Conservation (phyloP, 2,113 vertebrate species). For the Cynoglossus semilaevis region DNA sequence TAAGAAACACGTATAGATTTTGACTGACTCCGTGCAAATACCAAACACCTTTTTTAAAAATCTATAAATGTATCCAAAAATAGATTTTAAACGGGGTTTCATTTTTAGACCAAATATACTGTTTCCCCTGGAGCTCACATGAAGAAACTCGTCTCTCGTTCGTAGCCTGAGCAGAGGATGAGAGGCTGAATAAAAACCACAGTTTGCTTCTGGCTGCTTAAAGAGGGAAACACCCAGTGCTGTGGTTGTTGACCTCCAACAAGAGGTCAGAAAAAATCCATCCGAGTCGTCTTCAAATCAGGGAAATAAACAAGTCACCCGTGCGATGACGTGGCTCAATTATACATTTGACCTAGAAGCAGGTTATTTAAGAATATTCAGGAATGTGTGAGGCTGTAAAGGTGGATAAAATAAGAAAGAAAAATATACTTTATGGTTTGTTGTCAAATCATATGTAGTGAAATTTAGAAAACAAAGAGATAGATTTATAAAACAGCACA, state of each 20-base stretch:
- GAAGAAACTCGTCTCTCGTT: conserved; percentile 50
- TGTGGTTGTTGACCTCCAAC: conserved; percentile 32
- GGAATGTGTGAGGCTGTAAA: too few species aligned
- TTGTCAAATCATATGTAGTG: too few species aligned
- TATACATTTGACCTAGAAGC: conserved; percentile 9
- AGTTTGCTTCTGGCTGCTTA: conserved; percentile 41
- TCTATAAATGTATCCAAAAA: conserved; percentile 50
- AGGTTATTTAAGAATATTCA: too few species aligned
- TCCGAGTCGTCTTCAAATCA: conserved; percentile 2
- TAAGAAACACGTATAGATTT: too few species aligned
- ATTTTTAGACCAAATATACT: conserved; percentile 51
- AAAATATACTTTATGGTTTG: background rate
- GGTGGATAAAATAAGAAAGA: too few species aligned
- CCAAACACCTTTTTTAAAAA: too few species aligned
- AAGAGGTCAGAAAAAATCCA: conserved; percentile 22
- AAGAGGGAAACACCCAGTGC: conserved; percentile 57
- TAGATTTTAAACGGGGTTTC: conserved; percentile 30
- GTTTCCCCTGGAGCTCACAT: conserved; percentile 34
- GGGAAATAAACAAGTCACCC: conserved; percentile 14
- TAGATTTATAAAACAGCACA: too few species aligned
- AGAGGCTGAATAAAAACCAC: conserved; percentile 62
- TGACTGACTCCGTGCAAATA: too few species aligned
- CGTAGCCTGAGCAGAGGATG: conserved; percentile 45
- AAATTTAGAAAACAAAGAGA: too few species aligned
- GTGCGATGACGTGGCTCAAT: background rate